Percentiles rank a stretch among this genome's conserved stretches.
phyloP scores from a whole-genome alignment of 2,797 vertebrate species.

The Macroramphosus scolopax region DNA sequence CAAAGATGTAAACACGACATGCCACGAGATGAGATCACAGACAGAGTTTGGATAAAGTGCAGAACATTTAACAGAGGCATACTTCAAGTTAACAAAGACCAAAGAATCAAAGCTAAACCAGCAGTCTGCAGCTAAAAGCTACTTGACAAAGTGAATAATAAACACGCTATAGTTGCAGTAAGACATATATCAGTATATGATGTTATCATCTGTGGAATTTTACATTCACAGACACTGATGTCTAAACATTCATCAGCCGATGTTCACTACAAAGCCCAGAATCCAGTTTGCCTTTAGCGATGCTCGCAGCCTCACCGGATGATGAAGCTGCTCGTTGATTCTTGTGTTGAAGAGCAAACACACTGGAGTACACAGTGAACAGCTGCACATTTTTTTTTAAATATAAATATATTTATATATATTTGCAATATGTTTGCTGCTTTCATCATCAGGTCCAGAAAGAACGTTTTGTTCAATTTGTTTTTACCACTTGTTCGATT shows the following conservation, averaged over 20 bases:
- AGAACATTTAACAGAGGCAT: constrained; percentile 30
- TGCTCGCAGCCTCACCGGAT: not conserved
- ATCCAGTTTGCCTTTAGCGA: not conserved
- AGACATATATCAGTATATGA: constrained; percentile 20
- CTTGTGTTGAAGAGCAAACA: too few species aligned
- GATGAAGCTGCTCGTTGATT: too few species aligned
- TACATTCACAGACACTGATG: constrained; percentile 10
- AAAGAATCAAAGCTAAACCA: constrained; percentile 42
- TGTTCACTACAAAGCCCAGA: constrained; percentile 2
- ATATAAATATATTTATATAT: too few species aligned
- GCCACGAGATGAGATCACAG: constrained; percentile 15
- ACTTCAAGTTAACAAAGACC: constrained; percentile 32
- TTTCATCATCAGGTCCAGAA: too few species aligned
- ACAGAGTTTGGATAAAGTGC: constrained; percentile 12
- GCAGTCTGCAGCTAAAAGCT: constrained; percentile 16
- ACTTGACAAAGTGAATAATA: constrained; percentile 24
- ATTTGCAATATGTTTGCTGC: too few species aligned
- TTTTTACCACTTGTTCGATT: too few species aligned
- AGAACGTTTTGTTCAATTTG: too few species aligned
- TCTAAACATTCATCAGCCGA: not conserved
- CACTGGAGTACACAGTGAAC: too few species aligned
- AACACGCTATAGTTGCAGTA: constrained; percentile 14
- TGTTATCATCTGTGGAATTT: constrained; percentile 35
- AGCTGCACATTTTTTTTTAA: too few species aligned
- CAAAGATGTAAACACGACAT: constrained; percentile 49